phyloP scores from a whole-genome alignment of 2,797 vertebrate species.

The Onychomys torridus region DNA sequence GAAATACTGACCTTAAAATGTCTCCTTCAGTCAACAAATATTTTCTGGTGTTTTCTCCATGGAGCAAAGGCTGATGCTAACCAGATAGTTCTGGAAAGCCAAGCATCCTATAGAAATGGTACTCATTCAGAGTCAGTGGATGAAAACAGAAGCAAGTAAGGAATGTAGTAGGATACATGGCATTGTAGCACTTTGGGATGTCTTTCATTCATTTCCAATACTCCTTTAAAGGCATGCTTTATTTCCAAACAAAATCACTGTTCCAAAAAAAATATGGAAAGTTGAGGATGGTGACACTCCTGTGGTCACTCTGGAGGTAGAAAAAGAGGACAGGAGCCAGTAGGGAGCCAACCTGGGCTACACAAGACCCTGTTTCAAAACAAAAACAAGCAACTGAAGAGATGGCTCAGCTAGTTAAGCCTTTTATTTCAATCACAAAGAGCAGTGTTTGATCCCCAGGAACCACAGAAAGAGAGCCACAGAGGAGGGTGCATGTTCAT shows the following conservation, averaged over 20 bases:
- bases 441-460: background rate
- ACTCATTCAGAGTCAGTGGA: background rate
- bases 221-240: background rate
- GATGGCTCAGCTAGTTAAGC: background rate
- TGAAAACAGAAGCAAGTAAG: constrained; percentile 20
- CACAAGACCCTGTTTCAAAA: background rate
- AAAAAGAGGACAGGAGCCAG: too few relatives aligned
- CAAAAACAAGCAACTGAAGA: background rate
- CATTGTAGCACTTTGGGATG: background rate
- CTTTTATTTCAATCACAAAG: background rate
- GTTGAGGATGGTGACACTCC: background rate
- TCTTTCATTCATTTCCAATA: constrained; percentile 30
- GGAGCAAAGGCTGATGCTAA: background rate
- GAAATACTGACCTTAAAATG: constrained; percentile 5
- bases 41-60: background rate
- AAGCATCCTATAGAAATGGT: constrained; percentile 7
- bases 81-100: constrained; percentile 1
- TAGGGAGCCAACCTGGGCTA: background rate
- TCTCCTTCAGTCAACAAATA: background rate
- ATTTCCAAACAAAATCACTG: constrained; percentile 23
- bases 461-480: background rate
- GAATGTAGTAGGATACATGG: background rate
- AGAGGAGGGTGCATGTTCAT: background rate
- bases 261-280: constrained; percentile 39
- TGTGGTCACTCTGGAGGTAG: background rate